These are phyloP conservation scores for Bombus pyrosoma DNA, from an alignment of 1,140 invertebrate genomes.

Conservation along the genomic window DNA sequence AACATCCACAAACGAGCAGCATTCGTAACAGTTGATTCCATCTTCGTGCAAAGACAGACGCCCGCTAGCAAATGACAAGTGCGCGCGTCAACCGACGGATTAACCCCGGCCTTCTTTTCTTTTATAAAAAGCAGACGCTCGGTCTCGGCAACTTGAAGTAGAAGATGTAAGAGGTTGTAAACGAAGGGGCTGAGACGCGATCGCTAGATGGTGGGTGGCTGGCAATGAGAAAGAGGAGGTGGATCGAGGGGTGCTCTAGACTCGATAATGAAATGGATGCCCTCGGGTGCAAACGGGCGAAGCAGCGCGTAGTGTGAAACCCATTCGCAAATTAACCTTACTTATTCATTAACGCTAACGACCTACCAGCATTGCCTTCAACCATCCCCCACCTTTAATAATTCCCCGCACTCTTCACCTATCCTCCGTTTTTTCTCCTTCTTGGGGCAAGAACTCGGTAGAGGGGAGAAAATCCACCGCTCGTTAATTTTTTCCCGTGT, in stretches of 20 bases:
- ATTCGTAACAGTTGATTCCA: slow-evolving; percentile 48
- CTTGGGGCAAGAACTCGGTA: neutral
- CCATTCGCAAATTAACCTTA: slow-evolving; percentile 80
- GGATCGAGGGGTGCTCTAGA: slow-evolving; percentile 58
- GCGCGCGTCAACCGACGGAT: slow-evolving; percentile 35
- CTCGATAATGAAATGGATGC: slow-evolving; percentile 79
- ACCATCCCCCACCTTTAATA: slow-evolving; percentile 26
- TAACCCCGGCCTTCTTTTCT: neutral
- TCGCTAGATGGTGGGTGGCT: slow-evolving; percentile 8
- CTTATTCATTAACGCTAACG: slow-evolving; percentile 80
- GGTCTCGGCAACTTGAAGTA: slow-evolving; percentile 18
- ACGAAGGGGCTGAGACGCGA: slow-evolving; percentile 16
- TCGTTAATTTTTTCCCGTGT: slow-evolving; percentile 52
- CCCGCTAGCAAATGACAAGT: slow-evolving; percentile 22
- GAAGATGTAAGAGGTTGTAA: slow-evolving; percentile 32
- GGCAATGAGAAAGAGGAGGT: slow-evolving; percentile 4
- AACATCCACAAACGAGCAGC: slow-evolving; percentile 47
- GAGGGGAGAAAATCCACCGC: slow-evolving; percentile 48
- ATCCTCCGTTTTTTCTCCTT: slow-evolving; percentile 6
- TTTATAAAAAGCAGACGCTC: neutral
- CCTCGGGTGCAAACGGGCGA: slow-evolving; percentile 66
- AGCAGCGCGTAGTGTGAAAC: slow-evolving; percentile 71
- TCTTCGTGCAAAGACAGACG: slow-evolving; percentile 4
- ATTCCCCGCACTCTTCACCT: slow-evolving; percentile 14
- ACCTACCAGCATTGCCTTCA: slow-evolving; percentile 61